Evolutionary conservation across 2,888 invertebrate species (phyloP), one percentile per base, ranked within the genome.

Genomic region (Caenorhabditis sp.): DNA sequence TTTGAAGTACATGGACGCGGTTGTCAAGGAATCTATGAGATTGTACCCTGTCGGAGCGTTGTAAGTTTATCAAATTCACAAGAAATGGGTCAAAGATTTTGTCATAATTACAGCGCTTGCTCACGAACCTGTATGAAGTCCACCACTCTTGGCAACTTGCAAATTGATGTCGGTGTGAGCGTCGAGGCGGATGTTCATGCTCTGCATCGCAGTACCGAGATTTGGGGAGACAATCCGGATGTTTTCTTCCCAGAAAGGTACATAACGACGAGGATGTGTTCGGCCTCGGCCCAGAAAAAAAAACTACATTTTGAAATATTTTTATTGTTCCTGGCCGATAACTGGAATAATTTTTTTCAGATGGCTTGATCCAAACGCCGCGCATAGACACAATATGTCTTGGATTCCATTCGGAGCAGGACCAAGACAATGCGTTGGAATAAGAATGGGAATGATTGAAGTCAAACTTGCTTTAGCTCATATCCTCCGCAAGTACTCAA

Each of bases 161-260:
- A 37, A 5, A 71, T 87, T 26, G 83, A 86, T 27, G 66, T 84
- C 46, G 87, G 87, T 13, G 81, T 78, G 2, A 30, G 52, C 20
- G 72, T 88, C 7, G 65, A 76, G 35, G 83, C 83, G 0, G 88
- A 88, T 72, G 81, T 84, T 4, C 78, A 76, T 59, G 63, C 82
- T 4, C 35, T 88, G 24, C 88, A 88, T 39, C 66, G 62, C 46
- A 74, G 80, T 52, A 80, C 83, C 48, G 72, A 82, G n/a, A 59
- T 88, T 15, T 88, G 87, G 87, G 87, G 87, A 48, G 78, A 81
- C 17, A 79, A 87, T 73, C 84, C 85, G 2, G 80, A 85, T 35
- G 72, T 83, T 11, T 87, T 88, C 56, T 75, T 71, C 17, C 87
- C 87, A 0, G 87, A 87, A 53, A 80, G 87, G 81, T 83, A 26